A percentile compares a stretch with the other conserved stretches of the same genome.
Evolutionary conservation across 2,888 invertebrate genomes (phyloP).

Genomic region (Fragum whitleyi): DNA sequence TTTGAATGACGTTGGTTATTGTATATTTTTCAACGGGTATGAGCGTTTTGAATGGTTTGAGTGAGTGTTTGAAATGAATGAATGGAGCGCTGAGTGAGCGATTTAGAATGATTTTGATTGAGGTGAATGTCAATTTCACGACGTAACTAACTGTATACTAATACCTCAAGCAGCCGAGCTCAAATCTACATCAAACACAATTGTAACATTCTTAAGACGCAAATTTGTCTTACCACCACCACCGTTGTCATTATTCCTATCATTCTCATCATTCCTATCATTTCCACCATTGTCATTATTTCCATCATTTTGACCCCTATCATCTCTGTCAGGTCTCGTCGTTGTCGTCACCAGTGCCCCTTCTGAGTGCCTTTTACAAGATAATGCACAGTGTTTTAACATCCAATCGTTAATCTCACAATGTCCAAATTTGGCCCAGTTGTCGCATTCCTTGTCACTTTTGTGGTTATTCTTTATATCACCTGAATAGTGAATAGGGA

Average conservation of each 20-base stretch:
- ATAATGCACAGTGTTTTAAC: slow-evolving; percentile 62
- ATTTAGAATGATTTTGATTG: too few relatives aligned
- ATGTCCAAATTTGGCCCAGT: slow-evolving; percentile 72
- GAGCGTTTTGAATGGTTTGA: too few relatives aligned
- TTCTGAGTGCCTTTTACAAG: slow-evolving; percentile 54
- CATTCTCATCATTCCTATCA: neutral
- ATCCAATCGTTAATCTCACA: slow-evolving; percentile 74
- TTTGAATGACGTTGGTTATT: too few relatives aligned
- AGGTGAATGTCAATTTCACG: too few relatives aligned
- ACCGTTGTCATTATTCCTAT: neutral
- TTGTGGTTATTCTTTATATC: slow-evolving; percentile 61
- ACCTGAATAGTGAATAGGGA: slow-evolving; percentile 30
- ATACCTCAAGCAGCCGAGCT: too few relatives aligned
- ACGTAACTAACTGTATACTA: too few relatives aligned
- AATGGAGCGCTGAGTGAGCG: too few relatives aligned
- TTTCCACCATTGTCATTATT: neutral
- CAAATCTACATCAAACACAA: too few relatives aligned
- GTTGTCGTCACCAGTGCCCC: slow-evolving; percentile 26
- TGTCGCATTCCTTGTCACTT: slow-evolving; percentile 67
- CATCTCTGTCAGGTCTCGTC: slow-evolving; percentile 31
- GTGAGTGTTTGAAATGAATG: too few relatives aligned
- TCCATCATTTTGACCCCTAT: neutral
- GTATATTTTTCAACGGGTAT: too few relatives aligned
- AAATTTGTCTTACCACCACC: too few relatives aligned
- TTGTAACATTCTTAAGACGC: too few relatives aligned